Evolutionary conservation across 1,140 invertebrate genomes (phyloP).

Genomic region (Euglossa dilemma): DNA sequence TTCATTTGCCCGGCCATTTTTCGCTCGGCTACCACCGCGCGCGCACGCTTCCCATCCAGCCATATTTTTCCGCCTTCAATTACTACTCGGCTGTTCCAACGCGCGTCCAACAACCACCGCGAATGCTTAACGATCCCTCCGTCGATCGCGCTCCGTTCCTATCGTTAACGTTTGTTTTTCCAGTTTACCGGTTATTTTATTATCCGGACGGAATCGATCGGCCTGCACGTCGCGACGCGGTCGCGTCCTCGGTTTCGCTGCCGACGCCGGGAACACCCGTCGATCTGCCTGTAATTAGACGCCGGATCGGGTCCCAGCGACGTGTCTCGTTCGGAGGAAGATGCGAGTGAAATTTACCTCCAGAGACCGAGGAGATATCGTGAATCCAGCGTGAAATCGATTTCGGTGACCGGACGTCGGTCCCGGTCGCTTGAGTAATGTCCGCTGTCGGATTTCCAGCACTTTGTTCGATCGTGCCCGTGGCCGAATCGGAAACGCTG

Average conservation of each 20-base stretch:
- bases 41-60: background rate
- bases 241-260: no score
- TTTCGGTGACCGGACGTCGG: no score
- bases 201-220: background rate
- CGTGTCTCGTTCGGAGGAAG: no score
- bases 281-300: no score
- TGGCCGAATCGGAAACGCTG: background rate
- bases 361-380: no score
- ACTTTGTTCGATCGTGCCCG: background rate
- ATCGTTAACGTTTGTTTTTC: background rate
- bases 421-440: background rate
- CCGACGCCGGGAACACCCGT: no score
- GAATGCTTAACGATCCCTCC: background rate
- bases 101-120: background rate
- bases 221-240: background rate
- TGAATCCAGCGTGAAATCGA: no score
- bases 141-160: background rate
- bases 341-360: no score
- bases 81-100: conserved; percentile 16
- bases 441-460: background rate
- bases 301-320: no score
- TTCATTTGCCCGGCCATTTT: conserved; percentile 38
- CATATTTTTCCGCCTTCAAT: conserved; percentile 50
- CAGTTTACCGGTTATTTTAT: background rate
- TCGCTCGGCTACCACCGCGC: conserved; percentile 19